Percentiles rank a stretch among this genome's conserved stretches.
phyloP scores from a whole-genome alignment of 2,797 vertebrate genomes.

The Onychomys arenicola region DNA sequence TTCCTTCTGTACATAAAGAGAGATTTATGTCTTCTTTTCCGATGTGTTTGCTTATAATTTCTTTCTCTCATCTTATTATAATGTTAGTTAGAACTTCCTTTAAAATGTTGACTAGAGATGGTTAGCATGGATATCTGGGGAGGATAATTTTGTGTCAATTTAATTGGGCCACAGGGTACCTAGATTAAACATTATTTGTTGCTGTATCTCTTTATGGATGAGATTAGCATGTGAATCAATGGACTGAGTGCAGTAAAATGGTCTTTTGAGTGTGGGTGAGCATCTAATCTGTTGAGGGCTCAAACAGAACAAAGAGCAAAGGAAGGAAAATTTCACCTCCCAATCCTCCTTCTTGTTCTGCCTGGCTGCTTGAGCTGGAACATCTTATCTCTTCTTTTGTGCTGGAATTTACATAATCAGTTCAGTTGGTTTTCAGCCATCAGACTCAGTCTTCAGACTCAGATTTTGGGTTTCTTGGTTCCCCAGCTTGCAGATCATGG shows the following conservation, averaged over 20 bases:
- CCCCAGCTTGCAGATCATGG: background rate
- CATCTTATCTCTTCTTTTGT: background rate
- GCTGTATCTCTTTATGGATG: background rate
- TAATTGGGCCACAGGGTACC: background rate
- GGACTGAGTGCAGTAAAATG: background rate
- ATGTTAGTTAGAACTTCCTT: background rate
- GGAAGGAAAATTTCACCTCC: background rate
- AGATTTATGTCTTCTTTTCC: conserved; percentile 21
- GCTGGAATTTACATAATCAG: background rate
- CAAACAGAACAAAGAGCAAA: background rate
- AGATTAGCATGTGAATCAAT: conserved; percentile 38
- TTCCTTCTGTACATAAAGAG: background rate
- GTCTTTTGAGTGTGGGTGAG: background rate
- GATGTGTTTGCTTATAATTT: conserved; percentile 8
- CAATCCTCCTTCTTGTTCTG: background rate
- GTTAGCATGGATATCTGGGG: background rate
- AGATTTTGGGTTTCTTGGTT: background rate
- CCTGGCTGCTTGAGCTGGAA: background rate
- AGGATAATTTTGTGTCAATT: conserved; percentile 22
- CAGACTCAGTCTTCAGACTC: background rate
- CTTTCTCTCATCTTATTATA: conserved; percentile 27
- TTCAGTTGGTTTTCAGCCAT: background rate
- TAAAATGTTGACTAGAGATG: conserved; percentile 13
- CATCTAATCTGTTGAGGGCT: background rate
- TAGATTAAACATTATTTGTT: conserved; percentile 16